Base-by-base conservation (phyloP, 1,140 invertebrate species). In the Drosophila fuyamai region DNA sequence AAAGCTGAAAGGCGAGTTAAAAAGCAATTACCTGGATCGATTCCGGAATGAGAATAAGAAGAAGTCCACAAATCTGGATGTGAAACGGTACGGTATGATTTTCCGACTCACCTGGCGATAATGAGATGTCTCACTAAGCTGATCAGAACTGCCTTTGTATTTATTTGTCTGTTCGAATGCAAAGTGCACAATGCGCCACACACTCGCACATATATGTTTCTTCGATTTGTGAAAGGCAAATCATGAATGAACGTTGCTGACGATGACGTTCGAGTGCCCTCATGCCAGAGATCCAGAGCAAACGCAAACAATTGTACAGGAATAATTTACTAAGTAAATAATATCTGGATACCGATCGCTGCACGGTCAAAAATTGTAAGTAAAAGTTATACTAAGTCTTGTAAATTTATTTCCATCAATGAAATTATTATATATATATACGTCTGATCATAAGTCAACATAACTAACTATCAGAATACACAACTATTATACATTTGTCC, bases 261-360 rank as follows among this genome's bases (percentile, higher is more conserved):
- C 79, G 79, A 86, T 86, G 83, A 86, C 84, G 83, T 86, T 86
- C 79, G 77, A 86, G 83, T 88, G 84, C 63, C 86, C 86, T 83
- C 81, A 83, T 88, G 83, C 83, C 83, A 83, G 72, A 79, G 76
- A 86, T 86, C 83, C 83, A 88, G 84, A 89, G 83, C 83, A 86
- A 86, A 86, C 76, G 83, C 83, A 86, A 86, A 86, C 83, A 86
- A 86, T 86, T 79, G 84, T 84, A 89, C 84, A 89, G 84, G 84
- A 89, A 88, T 88, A 88, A 88, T 88, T 88, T 88, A 88, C 84
- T 89, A 88, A 84, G 84, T 89, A 88, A 88, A 88, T 88, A 88
- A 84, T 57, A 88, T 66, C 65, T 68, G 67, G 72, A 75, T 63
- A 75, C 59, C 18, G 67, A 68, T 56, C 41, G 36, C 46, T 66